These are phyloP conservation scores for Laticauda colubrina DNA, from an alignment of 2,113 vertebrate genomes.

Conservation along the genomic window DNA sequence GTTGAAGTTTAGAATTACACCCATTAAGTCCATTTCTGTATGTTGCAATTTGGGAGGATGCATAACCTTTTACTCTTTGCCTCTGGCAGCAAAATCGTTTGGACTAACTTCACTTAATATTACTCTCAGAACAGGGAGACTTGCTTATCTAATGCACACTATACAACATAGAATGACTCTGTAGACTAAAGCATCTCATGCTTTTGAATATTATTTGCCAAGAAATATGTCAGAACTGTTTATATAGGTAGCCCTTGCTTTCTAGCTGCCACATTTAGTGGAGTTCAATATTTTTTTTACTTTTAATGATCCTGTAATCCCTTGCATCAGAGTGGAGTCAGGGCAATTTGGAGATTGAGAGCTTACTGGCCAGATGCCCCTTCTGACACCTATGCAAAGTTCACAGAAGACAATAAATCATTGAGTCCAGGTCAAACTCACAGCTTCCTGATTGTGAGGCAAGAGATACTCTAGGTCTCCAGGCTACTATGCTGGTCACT, in stretches of 20 bases:
- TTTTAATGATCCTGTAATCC: too few species aligned
- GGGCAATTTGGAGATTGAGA: too few species aligned
- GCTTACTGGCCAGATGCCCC: too few species aligned
- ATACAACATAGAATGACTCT: neutral
- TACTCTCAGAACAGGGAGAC: neutral
- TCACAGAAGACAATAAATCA: too few species aligned
- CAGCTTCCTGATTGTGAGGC: too few species aligned
- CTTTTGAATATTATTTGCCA: neutral
- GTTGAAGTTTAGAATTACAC: neutral
- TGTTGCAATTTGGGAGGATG: neutral
- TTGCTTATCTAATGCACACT: neutral
- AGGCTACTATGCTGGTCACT: neutral
- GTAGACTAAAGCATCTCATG: neutral
- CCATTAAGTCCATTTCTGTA: neutral
- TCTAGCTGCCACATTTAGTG: neutral
- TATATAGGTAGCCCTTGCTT: neutral
- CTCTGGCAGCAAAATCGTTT: neutral
- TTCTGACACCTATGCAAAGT: too few species aligned
- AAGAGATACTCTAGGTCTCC: too few species aligned
- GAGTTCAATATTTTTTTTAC: neutral
- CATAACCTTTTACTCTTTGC: neutral
- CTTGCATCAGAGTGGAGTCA: too few species aligned
- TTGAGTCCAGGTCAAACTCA: too few species aligned
- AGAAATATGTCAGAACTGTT: neutral
- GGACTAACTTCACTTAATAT: neutral